Percentiles rank a stretch among this genome's conserved stretches.
Conservation (phyloP, 2,888 invertebrate genomes). For the Melinopterus prodromus region DNA sequence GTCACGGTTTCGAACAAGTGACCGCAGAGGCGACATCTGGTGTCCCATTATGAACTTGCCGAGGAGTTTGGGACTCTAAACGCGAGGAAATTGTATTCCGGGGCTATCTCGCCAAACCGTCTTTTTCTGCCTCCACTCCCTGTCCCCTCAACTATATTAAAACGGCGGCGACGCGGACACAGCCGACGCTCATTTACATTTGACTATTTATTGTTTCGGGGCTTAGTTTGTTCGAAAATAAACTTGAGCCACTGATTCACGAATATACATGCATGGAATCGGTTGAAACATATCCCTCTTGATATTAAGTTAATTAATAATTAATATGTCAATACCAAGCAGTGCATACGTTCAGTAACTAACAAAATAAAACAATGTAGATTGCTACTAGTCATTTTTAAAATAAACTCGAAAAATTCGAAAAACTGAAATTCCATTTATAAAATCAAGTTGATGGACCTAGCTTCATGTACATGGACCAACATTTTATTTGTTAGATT, state of each 20-base stretch:
- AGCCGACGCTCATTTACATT: not conserved
- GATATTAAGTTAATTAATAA: too few species aligned
- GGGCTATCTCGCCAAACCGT: slow-evolving; percentile 21
- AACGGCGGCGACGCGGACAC: slow-evolving; percentile 5
- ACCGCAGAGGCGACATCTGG: slow-evolving; percentile 39
- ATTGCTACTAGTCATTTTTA: too few species aligned
- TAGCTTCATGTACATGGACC: too few species aligned
- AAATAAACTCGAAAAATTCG: not conserved
- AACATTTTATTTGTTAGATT: too few species aligned
- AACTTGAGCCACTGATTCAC: not conserved
- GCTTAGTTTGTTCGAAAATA: not conserved
- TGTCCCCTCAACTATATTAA: slow-evolving; percentile 18
- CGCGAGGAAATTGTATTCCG: slow-evolving; percentile 37
- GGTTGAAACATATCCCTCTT: not conserved
- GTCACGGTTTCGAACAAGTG: slow-evolving; percentile 34
- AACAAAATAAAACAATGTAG: too few species aligned
- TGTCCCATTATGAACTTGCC: slow-evolving; percentile 36
- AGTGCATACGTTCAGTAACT: not conserved
- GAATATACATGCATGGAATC: not conserved
- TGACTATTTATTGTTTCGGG: not conserved
- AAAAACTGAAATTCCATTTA: too few species aligned
- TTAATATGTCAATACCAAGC: not conserved
- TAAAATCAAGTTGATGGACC: too few species aligned
- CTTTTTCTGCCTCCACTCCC: slow-evolving; percentile 16
- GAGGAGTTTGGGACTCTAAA: slow-evolving; percentile 30